phyloP scores from a whole-genome alignment of 1,140 invertebrate genomes.

The Drosophila obscura region DNA sequence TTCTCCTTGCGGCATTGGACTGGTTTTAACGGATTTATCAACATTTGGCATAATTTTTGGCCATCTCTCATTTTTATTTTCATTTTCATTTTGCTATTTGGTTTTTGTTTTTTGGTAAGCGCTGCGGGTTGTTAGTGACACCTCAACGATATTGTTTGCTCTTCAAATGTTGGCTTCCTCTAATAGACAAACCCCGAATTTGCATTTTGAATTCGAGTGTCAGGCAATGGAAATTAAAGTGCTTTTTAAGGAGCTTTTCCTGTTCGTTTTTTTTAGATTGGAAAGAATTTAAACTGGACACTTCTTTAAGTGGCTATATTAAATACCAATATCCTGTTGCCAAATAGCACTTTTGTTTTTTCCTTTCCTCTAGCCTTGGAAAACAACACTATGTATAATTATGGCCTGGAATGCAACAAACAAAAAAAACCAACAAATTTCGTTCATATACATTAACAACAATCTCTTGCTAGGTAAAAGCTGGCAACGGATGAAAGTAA shows the following conservation, averaged over 20 bases:
- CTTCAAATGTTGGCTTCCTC: slow-evolving; percentile 27
- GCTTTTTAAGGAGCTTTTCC: background rate
- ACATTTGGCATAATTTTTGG: slow-evolving; percentile 54
- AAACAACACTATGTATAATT: slow-evolving; percentile 1
- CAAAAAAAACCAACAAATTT: background rate
- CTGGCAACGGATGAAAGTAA: slow-evolving; percentile 29
- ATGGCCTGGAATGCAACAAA: background rate
- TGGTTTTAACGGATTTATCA: slow-evolving; percentile 46
- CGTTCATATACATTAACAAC: slow-evolving; percentile 23
- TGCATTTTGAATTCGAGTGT: slow-evolving; percentile 2
- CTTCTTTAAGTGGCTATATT: too few relatives aligned
- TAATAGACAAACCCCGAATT: background rate
- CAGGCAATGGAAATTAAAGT: background rate
- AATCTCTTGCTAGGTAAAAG: slow-evolving; percentile 21
- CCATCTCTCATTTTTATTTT: slow-evolving; percentile 13
- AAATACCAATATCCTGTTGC: too few relatives aligned
- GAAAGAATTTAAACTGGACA: too few relatives aligned
- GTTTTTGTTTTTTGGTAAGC: slow-evolving; percentile 25
- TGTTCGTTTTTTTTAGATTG: too few relatives aligned
- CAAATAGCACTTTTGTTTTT: too few relatives aligned
- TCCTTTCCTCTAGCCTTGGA: too few relatives aligned
- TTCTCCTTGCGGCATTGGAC: slow-evolving; percentile 6
- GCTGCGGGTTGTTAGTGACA: slow-evolving; percentile 39
- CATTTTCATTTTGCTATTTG: slow-evolving; percentile 25
- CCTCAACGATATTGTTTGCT: slow-evolving; percentile 30